These are phyloP conservation scores for Chiloscyllium plagiosum DNA, from an alignment of 2,113 vertebrate species.

Conservation along the genomic window DNA sequence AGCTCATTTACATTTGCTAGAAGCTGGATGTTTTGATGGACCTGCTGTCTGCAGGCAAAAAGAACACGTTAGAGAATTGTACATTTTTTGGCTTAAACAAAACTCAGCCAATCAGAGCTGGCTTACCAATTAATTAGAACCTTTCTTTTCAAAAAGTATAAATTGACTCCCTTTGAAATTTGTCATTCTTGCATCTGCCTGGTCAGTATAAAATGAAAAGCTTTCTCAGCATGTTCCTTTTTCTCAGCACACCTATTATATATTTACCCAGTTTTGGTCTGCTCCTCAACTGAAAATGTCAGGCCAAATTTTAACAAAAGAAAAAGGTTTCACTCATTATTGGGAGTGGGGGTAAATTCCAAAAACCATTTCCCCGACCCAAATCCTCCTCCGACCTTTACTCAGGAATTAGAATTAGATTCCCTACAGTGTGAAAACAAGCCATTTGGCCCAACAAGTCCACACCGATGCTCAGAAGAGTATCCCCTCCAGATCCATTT, in stretches of 20 bases:
- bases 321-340: background rate
- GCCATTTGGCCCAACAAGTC: too few relatives aligned
- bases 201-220: background rate
- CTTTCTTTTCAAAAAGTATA: background rate
- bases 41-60: background rate
- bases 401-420: too few relatives aligned
- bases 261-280: background rate
- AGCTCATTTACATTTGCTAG: background rate
- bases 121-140: background rate
- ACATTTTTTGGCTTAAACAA: background rate
- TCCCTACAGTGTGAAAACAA: too few relatives aligned
- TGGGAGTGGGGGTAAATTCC: background rate
- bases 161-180: background rate
- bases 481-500: too few relatives aligned
- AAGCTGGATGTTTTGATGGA: background rate
- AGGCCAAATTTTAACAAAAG: background rate
- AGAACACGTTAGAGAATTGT: background rate
- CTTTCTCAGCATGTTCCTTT: background rate
- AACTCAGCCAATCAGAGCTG: background rate
- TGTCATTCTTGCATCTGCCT: background rate
- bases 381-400: background rate
- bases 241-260: background rate
- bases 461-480: too few relatives aligned
- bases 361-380: background rate
- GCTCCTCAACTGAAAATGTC: background rate